Conservation (phyloP, 2,113 vertebrate species). For the Channa maculata region DNA sequence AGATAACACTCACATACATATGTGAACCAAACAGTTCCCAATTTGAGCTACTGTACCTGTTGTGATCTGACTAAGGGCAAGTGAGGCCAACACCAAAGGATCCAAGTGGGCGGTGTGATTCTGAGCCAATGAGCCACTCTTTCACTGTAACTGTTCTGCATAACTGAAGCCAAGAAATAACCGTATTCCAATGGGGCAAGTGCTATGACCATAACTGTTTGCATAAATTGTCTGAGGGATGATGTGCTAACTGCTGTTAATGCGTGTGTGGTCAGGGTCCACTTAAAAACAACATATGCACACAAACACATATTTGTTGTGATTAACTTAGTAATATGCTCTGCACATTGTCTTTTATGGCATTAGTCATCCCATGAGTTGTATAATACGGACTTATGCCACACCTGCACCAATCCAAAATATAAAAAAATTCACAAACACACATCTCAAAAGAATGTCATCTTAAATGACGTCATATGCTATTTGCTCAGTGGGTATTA, state of each 20-base stretch:
- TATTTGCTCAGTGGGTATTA: conserved; percentile 38
- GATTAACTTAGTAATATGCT: background rate
- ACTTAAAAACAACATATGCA: background rate
- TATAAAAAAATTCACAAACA: background rate
- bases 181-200: background rate
- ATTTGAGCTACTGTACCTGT: background rate
- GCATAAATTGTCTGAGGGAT: background rate
- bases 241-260: conserved; percentile 9
- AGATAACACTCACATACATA: background rate
- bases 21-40: background rate
- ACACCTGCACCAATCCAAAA: background rate
- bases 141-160: background rate
- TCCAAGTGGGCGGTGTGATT: background rate
- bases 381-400: background rate
- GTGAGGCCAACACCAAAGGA: background rate
- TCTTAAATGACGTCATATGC: conserved; percentile 4
- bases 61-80: background rate
- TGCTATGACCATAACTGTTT: background rate
- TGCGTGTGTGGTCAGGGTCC: background rate
- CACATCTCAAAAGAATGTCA: background rate
- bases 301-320: background rate
- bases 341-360: background rate
- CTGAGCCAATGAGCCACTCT: background rate
- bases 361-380: background rate
- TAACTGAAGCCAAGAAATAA: background rate